phyloP scores from a whole-genome alignment of 2,888 invertebrate species.

The Calliopum simillimum region DNA sequence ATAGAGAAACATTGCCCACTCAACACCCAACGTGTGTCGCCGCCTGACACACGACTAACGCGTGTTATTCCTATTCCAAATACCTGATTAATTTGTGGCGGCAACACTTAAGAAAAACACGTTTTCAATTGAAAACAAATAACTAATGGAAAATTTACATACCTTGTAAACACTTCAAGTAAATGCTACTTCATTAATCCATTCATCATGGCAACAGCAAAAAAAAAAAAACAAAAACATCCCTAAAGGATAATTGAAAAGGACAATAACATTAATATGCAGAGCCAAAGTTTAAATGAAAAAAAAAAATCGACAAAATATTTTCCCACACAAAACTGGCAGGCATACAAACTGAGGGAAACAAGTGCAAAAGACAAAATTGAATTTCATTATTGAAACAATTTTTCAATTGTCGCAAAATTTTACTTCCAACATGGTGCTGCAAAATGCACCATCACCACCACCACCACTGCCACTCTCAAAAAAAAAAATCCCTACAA shows the following conservation, averaged over 20 bases:
- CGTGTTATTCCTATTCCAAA: neutral
- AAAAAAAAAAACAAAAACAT: neutral
- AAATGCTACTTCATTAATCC: too few relatives aligned
- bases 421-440: neutral
- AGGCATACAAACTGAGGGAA: too few relatives aligned
- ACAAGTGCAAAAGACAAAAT: too few relatives aligned
- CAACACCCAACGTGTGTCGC: conserved; percentile 13
- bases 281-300: neutral
- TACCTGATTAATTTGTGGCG: neutral
- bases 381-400: neutral
- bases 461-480: conserved; percentile 40
- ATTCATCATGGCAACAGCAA: too few relatives aligned
- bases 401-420: conserved; percentile 7
- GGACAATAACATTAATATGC: neutral
- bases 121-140: conserved; percentile 28
- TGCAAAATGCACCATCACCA: conserved; percentile 21
- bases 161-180: neutral
- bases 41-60: neutral
- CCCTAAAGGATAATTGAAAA: neutral
- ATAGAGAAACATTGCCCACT: conserved; percentile 43
- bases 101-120: too few relatives aligned
- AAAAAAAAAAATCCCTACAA: conserved; percentile 42
- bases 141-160: neutral
- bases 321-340: neutral
- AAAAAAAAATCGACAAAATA: conserved; percentile 7